These are phyloP conservation scores for Chymomyza caudatula DNA, from an alignment of 2,888 invertebrate genomes.

Conservation along the genomic window DNA sequence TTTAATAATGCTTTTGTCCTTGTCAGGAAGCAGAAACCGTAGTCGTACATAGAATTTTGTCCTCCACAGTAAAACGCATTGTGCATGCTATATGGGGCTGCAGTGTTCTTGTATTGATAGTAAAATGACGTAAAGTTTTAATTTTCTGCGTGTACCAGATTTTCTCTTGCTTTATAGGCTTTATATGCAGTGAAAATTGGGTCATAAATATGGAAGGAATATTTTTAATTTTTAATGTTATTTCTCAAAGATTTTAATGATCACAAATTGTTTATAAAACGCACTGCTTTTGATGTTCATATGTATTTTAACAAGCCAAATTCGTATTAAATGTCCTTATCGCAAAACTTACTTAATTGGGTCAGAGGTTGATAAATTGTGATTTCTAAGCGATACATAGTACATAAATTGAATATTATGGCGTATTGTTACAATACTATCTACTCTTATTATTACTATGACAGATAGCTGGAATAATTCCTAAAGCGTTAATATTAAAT, in stretches of 20 bases:
- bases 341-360: constrained; percentile 49
- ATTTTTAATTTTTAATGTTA: constrained; percentile 1
- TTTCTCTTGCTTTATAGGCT: constrained; percentile 22
- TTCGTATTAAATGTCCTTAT: constrained; percentile 45
- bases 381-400: constrained; percentile 20
- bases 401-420: constrained; percentile 12
- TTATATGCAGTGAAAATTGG: constrained; percentile 50
- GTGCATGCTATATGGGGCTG: no score
- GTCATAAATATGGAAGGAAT: constrained; percentile 56
- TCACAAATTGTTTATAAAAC: background rate
- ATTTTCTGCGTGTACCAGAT: constrained; percentile 28
- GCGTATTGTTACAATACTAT: background rate
- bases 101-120: constrained; percentile 33
- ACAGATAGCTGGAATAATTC: background rate
- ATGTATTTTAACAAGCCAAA: constrained; percentile 9
- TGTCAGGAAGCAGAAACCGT: no score
- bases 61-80: no score
- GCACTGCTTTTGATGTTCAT: background rate
- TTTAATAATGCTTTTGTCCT: no score
- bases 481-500: background rate
- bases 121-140: constrained; percentile 51
- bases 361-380: constrained; percentile 74
- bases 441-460: no score
- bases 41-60: no score
- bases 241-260: background rate